Evolutionary conservation across 2,113 vertebrate genomes (phyloP), one percentile per base, ranked within the genome.

Genomic region (Nannobrachium achirus): DNA sequence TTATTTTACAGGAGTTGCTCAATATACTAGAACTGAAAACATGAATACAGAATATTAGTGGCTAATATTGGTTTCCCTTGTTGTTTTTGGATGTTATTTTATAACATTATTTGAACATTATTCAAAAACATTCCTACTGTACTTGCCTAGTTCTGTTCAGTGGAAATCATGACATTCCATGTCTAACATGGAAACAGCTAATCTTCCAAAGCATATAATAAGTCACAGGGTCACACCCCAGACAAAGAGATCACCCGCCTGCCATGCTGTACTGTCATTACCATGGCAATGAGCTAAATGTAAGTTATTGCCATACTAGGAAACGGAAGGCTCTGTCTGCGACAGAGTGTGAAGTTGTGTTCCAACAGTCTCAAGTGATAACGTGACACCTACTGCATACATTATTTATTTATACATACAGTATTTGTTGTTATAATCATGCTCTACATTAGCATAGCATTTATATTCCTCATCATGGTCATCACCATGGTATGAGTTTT

Each of bases 231-330:
- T 87, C 67, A 69, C 18, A 14, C 58, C 20, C 8, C 50, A n/a
- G 75, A 78, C 48, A 73, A 71, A 60, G 49, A 53, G 70, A 60
- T 78, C 66, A 77, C 56, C 52, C 73, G 6, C 79, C 62, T 64
- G 66, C 76, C 76, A 78, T 65, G 49, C 79, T 79, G 64, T 33
- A 65, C 51, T 74, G 50, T 18, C 39, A 46, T 86, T 75, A 75
- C 85, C 78, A 80, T 79, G 70, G 79, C 44, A 73, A 75, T 0
- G 13, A 51, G 18, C 63, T 71, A 84, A 69, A 58, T 50, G 58
- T 49, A 65, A 67, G 16, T 63, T 67, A 78, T 38, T 66, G 66
- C 87, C 89, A 84, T 86, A 90, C 69, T 84, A 62, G 89, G 89
- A 72, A 60, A 80, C 45, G 84, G 62, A 82, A 63, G 48, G 10